phyloP scores from a whole-genome alignment of 2,797 vertebrate species.

The Sarcophilus harrisii region DNA sequence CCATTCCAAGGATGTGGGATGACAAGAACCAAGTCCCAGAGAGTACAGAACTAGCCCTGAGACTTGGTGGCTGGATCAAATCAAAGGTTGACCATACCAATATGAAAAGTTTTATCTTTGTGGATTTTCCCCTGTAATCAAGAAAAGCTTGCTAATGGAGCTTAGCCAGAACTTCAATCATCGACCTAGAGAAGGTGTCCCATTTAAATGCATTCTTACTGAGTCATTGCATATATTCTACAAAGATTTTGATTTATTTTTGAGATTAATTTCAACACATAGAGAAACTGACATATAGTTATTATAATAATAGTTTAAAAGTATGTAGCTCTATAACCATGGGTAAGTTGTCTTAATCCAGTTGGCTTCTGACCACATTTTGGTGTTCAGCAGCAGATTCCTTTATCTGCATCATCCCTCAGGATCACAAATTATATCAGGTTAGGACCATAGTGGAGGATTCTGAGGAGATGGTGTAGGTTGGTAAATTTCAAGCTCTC shows the following conservation, averaged over 20 bases:
- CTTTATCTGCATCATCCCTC: not conserved
- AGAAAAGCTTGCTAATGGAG: not conserved
- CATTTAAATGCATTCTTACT: not conserved
- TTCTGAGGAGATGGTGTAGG: too few relatives aligned
- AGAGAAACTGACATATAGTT: not conserved
- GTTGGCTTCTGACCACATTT: not conserved
- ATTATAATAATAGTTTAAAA: not conserved
- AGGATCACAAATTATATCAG: not conserved
- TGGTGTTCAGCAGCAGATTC: not conserved
- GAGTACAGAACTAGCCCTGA: not conserved
- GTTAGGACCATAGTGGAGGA: too few relatives aligned
- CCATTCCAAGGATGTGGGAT: not conserved
- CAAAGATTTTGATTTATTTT: not conserved
- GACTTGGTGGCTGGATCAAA: not conserved
- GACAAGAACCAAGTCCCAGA: not conserved
- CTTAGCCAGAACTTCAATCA: not conserved
- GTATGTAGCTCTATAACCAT: not conserved
- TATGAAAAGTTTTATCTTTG: not conserved
- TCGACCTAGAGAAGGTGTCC: not conserved
- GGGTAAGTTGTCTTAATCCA: not conserved
- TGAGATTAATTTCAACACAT: not conserved
- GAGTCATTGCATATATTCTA: not conserved
- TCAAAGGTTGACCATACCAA: not conserved
- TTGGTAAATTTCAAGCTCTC: too few relatives aligned
- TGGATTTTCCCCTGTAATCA: not conserved